Base-by-base conservation (phyloP, 2,888 invertebrate genomes). In the Cosmia trapezina region DNA sequence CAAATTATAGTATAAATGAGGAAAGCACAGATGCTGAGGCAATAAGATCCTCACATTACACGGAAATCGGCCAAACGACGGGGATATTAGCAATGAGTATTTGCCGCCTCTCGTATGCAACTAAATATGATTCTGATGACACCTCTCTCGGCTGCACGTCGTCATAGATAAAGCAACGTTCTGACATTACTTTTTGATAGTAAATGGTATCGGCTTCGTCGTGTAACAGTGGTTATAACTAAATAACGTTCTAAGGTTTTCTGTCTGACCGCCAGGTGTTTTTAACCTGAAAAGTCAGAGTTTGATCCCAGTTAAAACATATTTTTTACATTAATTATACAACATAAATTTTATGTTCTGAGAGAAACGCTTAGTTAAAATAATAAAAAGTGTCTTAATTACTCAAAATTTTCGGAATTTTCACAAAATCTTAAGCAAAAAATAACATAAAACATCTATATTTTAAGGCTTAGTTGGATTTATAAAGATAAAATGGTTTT, bases 1-100 rank as follows among this genome's bases (percentile, higher is more conserved):
- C 89, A 93, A 91, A 94, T 93, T 92, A 92, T 90, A 84, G 90
- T 87, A 91, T 90, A 89, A 91, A 91, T 89, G 92, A 90, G 89
- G 88, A 89, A 90, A 89, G 89, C 92, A 86, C 93, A 94, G 92
- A 93, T 94, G 93, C 89, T 85, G 77, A 84, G 86, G 91, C 90
- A 89, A 91, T 92, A 90, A 90, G 88, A 88, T 88, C 87, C 86
- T 78, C 84, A 87, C 87, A 87, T 91, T 90, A 91, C 87, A 82
- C 84, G 33, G 79, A 87, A 89, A 88, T 89, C 86, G 86, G 71
- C 86, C 86, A 90, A 91, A 92, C 86, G 91, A 90, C 84, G 67
- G 70, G 75, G 89, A 86, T 90, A 92, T 93, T 92, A 92, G 90
- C 89, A 84, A 90, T 90, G 92, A 90, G 88, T 91, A 86, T 88